These are phyloP conservation scores for Ennomos fuscantarius DNA, from an alignment of 2,888 invertebrate genomes.

Conservation along the genomic window DNA sequence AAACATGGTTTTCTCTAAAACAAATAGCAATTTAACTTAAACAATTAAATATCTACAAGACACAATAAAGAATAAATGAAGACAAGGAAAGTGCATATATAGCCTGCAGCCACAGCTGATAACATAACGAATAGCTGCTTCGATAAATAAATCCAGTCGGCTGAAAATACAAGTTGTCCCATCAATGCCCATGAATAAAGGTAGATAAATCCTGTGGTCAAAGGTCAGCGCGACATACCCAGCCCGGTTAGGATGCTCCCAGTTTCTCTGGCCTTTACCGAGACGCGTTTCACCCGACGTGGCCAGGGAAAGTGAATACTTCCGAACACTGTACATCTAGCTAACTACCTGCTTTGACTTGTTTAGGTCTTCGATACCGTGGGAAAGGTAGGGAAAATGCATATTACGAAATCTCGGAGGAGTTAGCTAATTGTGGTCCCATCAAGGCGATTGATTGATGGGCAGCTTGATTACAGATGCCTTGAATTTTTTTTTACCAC, in stretches of 20 bases:
- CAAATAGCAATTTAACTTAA: neutral
- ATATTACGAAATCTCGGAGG: conserved; percentile 26
- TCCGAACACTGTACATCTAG: conserved; percentile 47
- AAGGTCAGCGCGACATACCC: conserved; percentile 61
- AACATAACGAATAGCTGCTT: conserved; percentile 9
- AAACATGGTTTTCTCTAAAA: too few relatives aligned
- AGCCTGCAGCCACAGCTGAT: conserved; percentile 6
- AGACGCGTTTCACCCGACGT: conserved; percentile 57
- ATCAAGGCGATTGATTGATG: conserved; percentile 2
- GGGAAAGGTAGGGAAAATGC: conserved; percentile 51
- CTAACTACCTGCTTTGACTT: conserved; percentile 59
- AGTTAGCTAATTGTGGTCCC: conserved; percentile 12
- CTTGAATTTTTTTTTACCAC: conserved; percentile 1
- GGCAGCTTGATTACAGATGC: neutral
- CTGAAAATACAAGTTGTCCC: conserved; percentile 15
- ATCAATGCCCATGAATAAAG: conserved; percentile 12
- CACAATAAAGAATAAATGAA: conserved; percentile 11
- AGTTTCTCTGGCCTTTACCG: conserved; percentile 71
- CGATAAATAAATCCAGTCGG: conserved; percentile 13
- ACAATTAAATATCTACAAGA: neutral
- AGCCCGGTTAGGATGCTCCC: conserved; percentile 50
- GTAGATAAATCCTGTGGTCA: conserved; percentile 46
- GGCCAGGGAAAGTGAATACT: conserved; percentile 58
- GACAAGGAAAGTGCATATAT: conserved; percentile 4
- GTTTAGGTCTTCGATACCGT: conserved; percentile 52